Evolutionary conservation across 1,140 invertebrate genomes (phyloP), one percentile per base, ranked within the genome.

Genomic region (Pseudomyrmex sp.): DNA sequence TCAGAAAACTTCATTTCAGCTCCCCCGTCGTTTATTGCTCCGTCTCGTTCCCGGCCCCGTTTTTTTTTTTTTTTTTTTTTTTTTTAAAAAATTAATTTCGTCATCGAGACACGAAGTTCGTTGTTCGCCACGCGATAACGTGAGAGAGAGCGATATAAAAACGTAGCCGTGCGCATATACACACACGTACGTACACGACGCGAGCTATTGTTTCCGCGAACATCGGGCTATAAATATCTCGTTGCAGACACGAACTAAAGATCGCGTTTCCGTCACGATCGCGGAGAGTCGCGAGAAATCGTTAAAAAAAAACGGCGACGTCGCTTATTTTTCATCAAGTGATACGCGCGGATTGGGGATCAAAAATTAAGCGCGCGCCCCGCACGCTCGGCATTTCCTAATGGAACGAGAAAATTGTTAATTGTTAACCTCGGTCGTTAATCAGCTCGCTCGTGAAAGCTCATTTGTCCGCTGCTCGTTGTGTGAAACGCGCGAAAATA

Each of bases 131-230:
- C 82, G 84, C 87, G 84, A 89, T 89, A 89, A 89, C 88, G 88
- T 89, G 88, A 88, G 87, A 88, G 85, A 86, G 89, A 77, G 23
- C 66, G 79, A 70, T 87, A 87, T 88, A 89, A 89, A 35, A 82
- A 85, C 85, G 59, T 59, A 75, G 61, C 86, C 85, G 75, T 61
- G 83, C 87, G 76, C 56, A 77, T 77, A 84, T 5, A 35, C 35
- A 35, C 5, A 35, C 35, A 23, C 20, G 20, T 20, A 20, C 20
- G 20, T 20, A 76, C 56, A 77, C 70, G 15, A 48, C 73, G 70
- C 35, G 35, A 35, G 35, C 35, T 82, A 84, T 72, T 66, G 69
- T 88, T 35, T 66, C 74, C 70, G 66, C 59, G 74, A 84, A 88
- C 80, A 23, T 62, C 8, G 70, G 35, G 74, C 87, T 88, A 89